phyloP scores from a whole-genome alignment of 2,888 invertebrate species.

The Clitarchus hookeri region DNA sequence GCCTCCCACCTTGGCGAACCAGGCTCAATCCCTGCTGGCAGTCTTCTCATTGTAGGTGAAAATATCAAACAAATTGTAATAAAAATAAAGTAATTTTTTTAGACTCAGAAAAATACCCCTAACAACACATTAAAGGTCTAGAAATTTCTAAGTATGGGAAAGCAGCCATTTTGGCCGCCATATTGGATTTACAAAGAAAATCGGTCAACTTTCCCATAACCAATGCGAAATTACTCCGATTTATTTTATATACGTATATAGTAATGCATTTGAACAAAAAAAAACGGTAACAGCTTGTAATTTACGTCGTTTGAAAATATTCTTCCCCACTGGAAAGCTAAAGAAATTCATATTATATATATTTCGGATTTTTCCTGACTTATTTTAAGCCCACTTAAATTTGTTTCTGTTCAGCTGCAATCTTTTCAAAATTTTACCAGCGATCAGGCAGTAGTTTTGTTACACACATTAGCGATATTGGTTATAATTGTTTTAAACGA shows the following conservation, averaged over 20 bases:
- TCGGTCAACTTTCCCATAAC: background rate
- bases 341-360: too few species aligned
- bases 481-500: background rate
- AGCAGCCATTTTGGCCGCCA: background rate
- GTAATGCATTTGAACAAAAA: background rate
- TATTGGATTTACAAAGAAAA: constrained; percentile 12
- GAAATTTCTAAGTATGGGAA: background rate
- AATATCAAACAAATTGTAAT: background rate
- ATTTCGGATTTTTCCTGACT: too few species aligned
- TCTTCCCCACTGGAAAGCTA: too few species aligned
- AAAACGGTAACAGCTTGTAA: background rate
- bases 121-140: constrained; percentile 12
- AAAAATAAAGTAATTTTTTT: background rate
- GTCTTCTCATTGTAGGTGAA: background rate
- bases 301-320: too few species aligned
- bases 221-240: background rate
- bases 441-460: background rate
- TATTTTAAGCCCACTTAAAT: too few species aligned
- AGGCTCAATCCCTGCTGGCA: too few species aligned
- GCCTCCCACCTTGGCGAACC: too few species aligned
- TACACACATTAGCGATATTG: background rate
- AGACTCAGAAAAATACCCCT: background rate
- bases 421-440: background rate
- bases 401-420: background rate
- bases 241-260: background rate